phyloP scores from a whole-genome alignment of 2,888 invertebrate species.

The Andrena bucephala region DNA sequence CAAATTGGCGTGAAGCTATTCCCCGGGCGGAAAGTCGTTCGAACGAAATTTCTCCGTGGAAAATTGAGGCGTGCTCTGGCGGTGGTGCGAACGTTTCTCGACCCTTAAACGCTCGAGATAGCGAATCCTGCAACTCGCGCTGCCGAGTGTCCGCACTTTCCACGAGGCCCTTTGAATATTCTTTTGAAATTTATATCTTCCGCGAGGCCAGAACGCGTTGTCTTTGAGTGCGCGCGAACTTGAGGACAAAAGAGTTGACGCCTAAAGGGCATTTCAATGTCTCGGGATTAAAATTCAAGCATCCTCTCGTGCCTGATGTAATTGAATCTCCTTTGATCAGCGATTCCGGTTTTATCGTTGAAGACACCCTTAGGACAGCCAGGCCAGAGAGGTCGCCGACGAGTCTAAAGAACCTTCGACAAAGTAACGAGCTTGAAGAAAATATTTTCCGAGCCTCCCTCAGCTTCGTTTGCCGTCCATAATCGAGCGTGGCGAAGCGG shows the following conservation, averaged over 20 bases:
- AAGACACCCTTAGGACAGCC: neutral
- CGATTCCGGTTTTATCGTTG: neutral
- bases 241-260: neutral
- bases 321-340: constrained; percentile 36
- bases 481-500: constrained; percentile 48
- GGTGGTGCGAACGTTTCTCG: neutral
- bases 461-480: too few relatives aligned
- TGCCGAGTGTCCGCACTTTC: too few relatives aligned
- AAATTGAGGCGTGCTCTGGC: neutral
- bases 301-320: constrained; percentile 11
- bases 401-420: neutral
- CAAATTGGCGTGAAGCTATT: constrained; percentile 30
- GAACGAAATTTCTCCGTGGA: neutral
- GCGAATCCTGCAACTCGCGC: neutral
- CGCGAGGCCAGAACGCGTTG: neutral
- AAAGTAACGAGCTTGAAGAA: neutral
- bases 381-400: neutral
- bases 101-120: neutral
- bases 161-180: constrained; percentile 16
- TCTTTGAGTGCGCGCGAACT: neutral
- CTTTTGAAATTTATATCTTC: constrained; percentile 48
- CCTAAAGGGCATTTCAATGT: constrained; percentile 40
- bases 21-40: neutral
- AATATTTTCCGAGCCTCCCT: neutral
- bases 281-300: constrained; percentile 51